Conservation (phyloP, 2,113 vertebrate species). For the Mesocricetus auratus region DNA sequence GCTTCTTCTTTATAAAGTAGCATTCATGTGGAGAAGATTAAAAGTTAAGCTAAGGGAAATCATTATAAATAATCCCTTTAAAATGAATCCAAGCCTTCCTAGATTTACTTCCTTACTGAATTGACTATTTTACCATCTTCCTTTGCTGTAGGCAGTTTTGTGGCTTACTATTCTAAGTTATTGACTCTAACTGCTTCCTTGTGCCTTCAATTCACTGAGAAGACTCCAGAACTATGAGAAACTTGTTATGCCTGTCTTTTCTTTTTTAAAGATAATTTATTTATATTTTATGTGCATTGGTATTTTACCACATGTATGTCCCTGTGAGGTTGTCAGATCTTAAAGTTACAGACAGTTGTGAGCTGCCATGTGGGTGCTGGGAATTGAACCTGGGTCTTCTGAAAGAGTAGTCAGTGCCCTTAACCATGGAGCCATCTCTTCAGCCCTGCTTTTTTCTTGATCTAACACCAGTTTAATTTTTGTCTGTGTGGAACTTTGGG, state of each 20-base stretch:
- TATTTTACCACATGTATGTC: too few species aligned
- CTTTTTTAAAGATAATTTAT: too few species aligned
- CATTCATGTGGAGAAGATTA: not conserved
- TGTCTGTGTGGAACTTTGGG: too few species aligned
- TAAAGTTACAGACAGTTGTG: too few species aligned
- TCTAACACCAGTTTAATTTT: not conserved
- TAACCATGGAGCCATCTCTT: too few species aligned
- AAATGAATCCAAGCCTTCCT: not conserved
- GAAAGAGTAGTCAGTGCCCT: too few species aligned
- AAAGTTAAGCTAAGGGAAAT: not conserved
- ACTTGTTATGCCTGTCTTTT: not conserved
- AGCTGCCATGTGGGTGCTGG: too few species aligned
- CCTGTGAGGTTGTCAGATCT: too few species aligned
- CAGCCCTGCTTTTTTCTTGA: not conserved
- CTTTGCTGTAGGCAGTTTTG: not conserved
- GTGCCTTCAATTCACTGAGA: not conserved
- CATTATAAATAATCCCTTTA: not conserved
- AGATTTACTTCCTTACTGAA: not conserved
- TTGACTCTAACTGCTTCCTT: not conserved
- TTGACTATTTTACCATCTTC: too few species aligned
- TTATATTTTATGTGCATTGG: too few species aligned
- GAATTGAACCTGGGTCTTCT: too few species aligned
- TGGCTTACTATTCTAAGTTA: not conserved
- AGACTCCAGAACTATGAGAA: not conserved
- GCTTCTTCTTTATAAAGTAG: not conserved